Base-by-base conservation (phyloP, 2,797 vertebrate genomes). In the Cetoscarus ocellatus region DNA sequence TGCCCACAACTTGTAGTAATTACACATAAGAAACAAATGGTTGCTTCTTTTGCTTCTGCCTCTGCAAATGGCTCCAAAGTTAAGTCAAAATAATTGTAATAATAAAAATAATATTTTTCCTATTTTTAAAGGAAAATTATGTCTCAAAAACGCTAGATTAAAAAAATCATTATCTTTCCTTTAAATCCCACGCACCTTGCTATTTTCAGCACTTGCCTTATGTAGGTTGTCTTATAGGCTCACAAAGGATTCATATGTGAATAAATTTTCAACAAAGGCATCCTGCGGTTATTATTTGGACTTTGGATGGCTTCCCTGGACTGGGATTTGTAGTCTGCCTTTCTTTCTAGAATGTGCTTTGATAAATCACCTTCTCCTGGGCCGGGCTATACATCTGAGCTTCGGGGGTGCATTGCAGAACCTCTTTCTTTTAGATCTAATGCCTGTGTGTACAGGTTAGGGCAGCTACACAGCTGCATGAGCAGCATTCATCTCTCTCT, bases 221-320 rank as follows among this genome's bases (percentile, higher is more conserved):
- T 19, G 50, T 40, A 49, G 12, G 17, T 47, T 59, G 19, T 45
- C 15, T 38, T 0, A 57, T 7, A 27, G 27, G 27, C 27, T 27
- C 17, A 14, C 42, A 40, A 60, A 68, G 42, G 10, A 68, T 13
- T 55, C 2, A 62, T 8, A 11, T 10, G 13, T 61, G 44, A 66
- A 62, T 56, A 10, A 50, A 59, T 38, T 66, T 12, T 56, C 53
- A 55, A 44, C 51, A 63, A 77, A 66, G 17, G 6, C 47, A 52
- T 67, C 35, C 13, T 44, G 7, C 57, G 27, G 14, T 45, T 56
- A 39, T 54, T 52, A 39, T 67, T 1, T 50, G 35, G 12, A 19
- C 45, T 70, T 71, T 65, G 48, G 51, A 66, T 63, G 38, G 45
- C 9, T 39, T 36, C 39, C 34, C 10, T 55, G 35, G 63, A 56